Conservation (phyloP, 2,888 invertebrate genomes). For the Drosophila lutescens region DNA sequence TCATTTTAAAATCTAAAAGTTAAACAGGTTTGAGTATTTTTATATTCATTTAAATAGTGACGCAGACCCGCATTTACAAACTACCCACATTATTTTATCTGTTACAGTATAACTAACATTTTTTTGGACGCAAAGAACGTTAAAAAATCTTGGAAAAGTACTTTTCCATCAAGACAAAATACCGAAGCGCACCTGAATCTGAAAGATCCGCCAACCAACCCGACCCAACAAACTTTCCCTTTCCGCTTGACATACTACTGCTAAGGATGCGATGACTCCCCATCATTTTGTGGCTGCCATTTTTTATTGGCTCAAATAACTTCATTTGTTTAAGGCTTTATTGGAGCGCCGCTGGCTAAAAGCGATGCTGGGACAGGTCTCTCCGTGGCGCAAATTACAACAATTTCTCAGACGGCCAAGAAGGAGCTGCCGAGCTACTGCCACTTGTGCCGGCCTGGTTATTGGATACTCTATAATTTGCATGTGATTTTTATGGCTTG, state of each 20-base stretch:
- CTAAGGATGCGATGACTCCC: constrained; percentile 48
- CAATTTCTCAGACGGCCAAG: constrained; percentile 56
- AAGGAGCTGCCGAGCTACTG: constrained; percentile 16
- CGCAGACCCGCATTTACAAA: no score
- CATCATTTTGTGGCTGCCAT: constrained; percentile 53
- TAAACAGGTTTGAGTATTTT: no score
- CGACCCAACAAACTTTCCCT: constrained; percentile 60
- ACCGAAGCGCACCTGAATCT: constrained; percentile 15
- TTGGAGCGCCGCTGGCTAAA: constrained; percentile 63
- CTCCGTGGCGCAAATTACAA: constrained; percentile 63
- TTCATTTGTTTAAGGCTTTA: constrained; percentile 76
- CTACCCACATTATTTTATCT: no score
- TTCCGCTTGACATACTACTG: constrained; percentile 56
- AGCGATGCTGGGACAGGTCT: constrained; percentile 31
- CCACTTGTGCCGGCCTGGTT: constrained; percentile 34
- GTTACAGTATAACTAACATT: no score
- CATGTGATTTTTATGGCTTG: constrained; percentile 81
- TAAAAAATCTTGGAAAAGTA: not conserved
- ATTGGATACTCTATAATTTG: constrained; percentile 82
- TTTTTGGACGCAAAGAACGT: no score
- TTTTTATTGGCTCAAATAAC: constrained; percentile 74
- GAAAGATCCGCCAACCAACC: not conserved
- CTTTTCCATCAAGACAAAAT: not conserved
- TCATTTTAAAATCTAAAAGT: no score
- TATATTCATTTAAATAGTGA: no score